Evolutionary conservation across 2,888 invertebrate species (phyloP).

Genomic region (Idaea straminata): DNA sequence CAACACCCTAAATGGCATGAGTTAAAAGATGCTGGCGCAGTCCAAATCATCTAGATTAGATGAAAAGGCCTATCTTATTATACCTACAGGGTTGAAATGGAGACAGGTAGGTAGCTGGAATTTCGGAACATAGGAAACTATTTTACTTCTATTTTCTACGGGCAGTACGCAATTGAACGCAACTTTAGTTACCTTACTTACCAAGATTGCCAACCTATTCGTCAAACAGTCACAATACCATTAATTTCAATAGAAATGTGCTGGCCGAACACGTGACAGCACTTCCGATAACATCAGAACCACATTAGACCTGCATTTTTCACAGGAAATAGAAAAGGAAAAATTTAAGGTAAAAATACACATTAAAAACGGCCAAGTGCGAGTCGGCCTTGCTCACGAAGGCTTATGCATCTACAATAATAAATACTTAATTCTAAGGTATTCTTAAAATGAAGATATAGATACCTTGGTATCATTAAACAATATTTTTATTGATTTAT

Average conservation of each 20-base stretch:
- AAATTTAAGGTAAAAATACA: too few species aligned
- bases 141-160: not conserved
- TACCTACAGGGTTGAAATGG: not conserved
- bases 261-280: conserved; percentile 58
- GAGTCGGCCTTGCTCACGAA: too few species aligned
- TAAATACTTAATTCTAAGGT: too few species aligned
- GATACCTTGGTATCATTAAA: too few species aligned
- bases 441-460: too few species aligned
- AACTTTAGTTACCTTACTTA: not conserved
- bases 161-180: not conserved
- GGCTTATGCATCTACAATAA: too few species aligned
- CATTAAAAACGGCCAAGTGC: too few species aligned
- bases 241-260: conserved; percentile 77
- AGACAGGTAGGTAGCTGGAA: not conserved
- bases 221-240: conserved; percentile 69
- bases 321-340: conserved; percentile 19
- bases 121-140: not conserved
- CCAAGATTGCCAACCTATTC: conserved; percentile 41
- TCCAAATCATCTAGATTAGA: too few species aligned
- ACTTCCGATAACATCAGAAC: conserved; percentile 77
- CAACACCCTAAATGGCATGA: too few species aligned
- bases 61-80: too few species aligned
- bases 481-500: too few species aligned
- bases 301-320: conserved; percentile 66
- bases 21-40: too few species aligned